A percentile compares a stretch with the other conserved stretches of the same genome.
Conservation (phyloP, 1,140 invertebrate species). For the Phortica variegata region DNA sequence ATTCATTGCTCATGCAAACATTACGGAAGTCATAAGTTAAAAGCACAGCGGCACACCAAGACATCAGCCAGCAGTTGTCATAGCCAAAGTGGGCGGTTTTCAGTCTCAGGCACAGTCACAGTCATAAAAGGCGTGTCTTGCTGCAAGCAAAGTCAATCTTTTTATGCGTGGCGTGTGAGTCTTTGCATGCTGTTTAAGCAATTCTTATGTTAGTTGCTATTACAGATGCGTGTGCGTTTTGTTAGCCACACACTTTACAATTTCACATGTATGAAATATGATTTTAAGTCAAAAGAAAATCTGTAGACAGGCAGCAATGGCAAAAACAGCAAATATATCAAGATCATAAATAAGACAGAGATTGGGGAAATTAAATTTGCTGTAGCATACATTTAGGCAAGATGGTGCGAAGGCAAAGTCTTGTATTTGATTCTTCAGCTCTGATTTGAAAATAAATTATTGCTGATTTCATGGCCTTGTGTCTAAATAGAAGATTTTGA, state of each 20-base stretch:
- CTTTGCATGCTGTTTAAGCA: too few species aligned
- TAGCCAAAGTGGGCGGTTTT: too few species aligned
- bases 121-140: too few species aligned
- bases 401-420: constrained; percentile 3
- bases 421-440: constrained; percentile 20
- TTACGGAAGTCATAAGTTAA: constrained; percentile 55
- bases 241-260: too few species aligned
- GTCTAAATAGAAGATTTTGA: constrained; percentile 24
- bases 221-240: too few species aligned
- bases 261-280: constrained; percentile 54
- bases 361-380: constrained; percentile 52
- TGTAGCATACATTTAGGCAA: constrained; percentile 34
- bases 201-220: too few species aligned
- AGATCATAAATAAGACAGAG: constrained; percentile 50
- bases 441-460: constrained; percentile 54
- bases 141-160: too few species aligned
- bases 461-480: constrained; percentile 34
- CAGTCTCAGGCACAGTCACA: too few species aligned
- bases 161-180: too few species aligned
- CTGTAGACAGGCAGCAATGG: constrained; percentile 52
- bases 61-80: too few species aligned
- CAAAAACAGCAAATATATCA: constrained; percentile 53
- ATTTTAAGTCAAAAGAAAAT: constrained; percentile 53
- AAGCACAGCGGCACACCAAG: constrained; percentile 28
- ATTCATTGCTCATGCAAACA: constrained; percentile 55